phyloP scores from a whole-genome alignment of 2,888 invertebrate genomes.

The Portevinia maculata region DNA sequence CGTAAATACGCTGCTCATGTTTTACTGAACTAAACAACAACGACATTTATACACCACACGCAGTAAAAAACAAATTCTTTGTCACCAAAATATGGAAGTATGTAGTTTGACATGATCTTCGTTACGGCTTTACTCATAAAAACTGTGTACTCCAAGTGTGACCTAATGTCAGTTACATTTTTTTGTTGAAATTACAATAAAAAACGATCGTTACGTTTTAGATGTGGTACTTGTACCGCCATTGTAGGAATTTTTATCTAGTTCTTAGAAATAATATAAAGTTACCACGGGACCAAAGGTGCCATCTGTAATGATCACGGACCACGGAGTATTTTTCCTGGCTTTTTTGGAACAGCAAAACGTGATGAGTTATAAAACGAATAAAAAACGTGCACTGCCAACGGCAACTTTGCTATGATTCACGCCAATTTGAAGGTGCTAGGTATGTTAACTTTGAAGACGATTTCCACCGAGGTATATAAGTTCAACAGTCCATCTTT shows the following conservation, averaged over 20 bases:
- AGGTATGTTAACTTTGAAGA: neutral
- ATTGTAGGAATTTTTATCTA: too few relatives aligned
- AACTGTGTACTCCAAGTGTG: neutral
- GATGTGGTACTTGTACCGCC: neutral
- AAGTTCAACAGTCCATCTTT: conserved; percentile 33
- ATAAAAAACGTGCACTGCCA: neutral
- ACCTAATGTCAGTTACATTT: neutral
- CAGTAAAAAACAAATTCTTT: too few relatives aligned
- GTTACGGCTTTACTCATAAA: too few relatives aligned
- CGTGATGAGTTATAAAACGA: conserved; percentile 24
- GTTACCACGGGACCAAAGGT: conserved; percentile 31
- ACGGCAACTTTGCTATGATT: conserved; percentile 13
- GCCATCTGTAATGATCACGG: conserved; percentile 44
- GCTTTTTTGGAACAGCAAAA: conserved; percentile 10
- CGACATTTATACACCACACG: too few relatives aligned
- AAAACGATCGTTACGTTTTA: neutral
- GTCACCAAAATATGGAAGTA: too few relatives aligned
- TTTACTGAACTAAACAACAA: too few relatives aligned
- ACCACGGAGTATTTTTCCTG: neutral
- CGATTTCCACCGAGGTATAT: neutral
- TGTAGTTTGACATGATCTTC: too few relatives aligned
- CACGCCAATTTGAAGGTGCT: conserved; percentile 4
- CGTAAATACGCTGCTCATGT: too few relatives aligned
- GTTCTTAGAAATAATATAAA: conserved; percentile 47
- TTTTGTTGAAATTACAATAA: neutral